Conservation (phyloP, 2,888 invertebrate genomes). For the Epirrhoe alternata region DNA sequence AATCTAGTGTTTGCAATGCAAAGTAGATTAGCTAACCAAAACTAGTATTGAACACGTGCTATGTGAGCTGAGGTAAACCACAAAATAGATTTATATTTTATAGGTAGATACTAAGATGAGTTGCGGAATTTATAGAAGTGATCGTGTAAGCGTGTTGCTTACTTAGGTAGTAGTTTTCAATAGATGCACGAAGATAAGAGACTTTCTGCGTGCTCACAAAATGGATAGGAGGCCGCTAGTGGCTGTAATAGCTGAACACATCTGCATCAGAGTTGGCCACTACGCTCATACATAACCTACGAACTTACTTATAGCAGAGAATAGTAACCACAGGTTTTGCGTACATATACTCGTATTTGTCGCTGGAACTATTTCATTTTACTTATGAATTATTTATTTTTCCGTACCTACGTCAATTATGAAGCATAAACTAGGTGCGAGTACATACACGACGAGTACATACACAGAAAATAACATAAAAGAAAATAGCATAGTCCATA, state of each 20-base stretch:
- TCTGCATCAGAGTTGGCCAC: background rate
- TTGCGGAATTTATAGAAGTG: background rate
- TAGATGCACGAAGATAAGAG: no score
- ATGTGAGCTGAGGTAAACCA: background rate
- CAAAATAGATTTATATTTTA: background rate
- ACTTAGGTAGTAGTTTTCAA: no score
- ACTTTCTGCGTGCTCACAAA: no score
- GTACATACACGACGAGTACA: background rate
- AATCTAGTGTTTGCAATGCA: background rate
- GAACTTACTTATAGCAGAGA: background rate
- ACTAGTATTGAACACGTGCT: background rate
- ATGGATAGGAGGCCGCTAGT: background rate
- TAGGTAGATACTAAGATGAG: background rate
- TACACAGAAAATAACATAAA: background rate
- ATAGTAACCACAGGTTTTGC: background rate
- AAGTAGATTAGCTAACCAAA: background rate
- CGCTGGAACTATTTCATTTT: background rate
- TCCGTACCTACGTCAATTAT: background rate
- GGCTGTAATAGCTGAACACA: background rate
- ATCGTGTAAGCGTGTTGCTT: no score
- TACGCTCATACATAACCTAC: background rate
- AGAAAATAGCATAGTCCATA: background rate
- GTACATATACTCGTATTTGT: background rate
- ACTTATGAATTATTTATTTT: background rate
- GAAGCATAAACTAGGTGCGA: background rate